Evolutionary conservation across 2,888 invertebrate genomes (phyloP), one percentile per base, ranked within the genome.

Genomic region (Brachycybe producta): DNA sequence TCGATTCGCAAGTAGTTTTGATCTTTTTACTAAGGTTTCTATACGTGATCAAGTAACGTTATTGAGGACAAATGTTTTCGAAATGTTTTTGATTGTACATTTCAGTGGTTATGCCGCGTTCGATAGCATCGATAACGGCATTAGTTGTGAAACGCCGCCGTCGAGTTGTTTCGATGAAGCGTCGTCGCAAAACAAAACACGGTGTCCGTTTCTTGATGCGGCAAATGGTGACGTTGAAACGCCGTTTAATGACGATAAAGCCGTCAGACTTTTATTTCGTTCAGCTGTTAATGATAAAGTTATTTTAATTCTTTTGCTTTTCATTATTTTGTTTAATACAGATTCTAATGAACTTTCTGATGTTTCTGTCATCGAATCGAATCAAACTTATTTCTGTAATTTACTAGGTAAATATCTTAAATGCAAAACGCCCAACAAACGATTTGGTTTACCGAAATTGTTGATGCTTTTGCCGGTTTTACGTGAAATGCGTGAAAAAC

Each of bases 61-160:
- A 2, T 17, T 52, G 19, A 32, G 45, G 13, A 38, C 49, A 27
- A 35, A 35, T 17, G 21, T 50, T 15, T 53, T 52, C 35, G 50
- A 53, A 39, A 50, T 53, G 45, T 53, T 39, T 23, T 11, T 53
- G 7, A 50, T 36, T 11, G 27, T 52, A 3, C 40, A 43, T 15
- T 32, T 46, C 23, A 11, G 13, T 11, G 8, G 17, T 38, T 8
- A 38, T 11, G 17, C 38, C 15, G 49, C 43, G 2, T 32, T n/a
- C 32, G 3, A 28, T 5, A 17, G 34, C 3, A 38, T 17, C 38
- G 17, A 7, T 8, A 38, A n/a, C 38, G 38, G 17, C n/a, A 38
- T 13, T 38, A 15, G 8, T 8, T 13, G 38, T 11, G 7, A 8
- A 7, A 11, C 8, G 7, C 15, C 15, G 38, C 8, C 13, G 8